These are phyloP conservation scores for Ciconia stormi DNA, from an alignment of 2,113 vertebrate species.

Conservation along the genomic window DNA sequence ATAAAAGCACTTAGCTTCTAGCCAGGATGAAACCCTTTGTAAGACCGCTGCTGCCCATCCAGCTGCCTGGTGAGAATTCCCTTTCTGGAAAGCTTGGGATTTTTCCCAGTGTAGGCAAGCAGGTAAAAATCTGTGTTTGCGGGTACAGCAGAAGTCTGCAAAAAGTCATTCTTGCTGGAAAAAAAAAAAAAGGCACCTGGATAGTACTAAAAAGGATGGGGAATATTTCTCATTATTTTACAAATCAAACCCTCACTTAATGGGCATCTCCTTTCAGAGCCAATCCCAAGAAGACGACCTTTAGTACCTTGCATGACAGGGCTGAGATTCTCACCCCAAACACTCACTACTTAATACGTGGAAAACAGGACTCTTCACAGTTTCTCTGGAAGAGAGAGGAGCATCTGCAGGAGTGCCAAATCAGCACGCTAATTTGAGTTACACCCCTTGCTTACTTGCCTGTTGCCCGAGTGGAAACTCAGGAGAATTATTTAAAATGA, in stretches of 20 bases:
- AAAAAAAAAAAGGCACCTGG: background rate
- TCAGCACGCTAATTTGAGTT: background rate
- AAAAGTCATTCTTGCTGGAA: background rate
- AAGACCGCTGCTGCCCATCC: background rate
- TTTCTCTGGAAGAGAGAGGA: background rate
- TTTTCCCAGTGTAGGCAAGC: rapidly evolving
- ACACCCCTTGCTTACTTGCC: background rate
- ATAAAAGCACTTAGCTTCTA: background rate
- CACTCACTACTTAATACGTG: rapidly evolving
- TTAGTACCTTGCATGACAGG: background rate
- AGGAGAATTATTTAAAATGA: background rate
- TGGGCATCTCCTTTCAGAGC: background rate
- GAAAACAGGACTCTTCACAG: background rate
- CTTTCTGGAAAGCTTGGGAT: background rate
- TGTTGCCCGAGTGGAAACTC: background rate
- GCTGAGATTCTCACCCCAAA: background rate
- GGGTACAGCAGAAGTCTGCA: background rate
- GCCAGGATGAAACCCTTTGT: background rate
- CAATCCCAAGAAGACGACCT: background rate
- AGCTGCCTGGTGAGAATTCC: background rate
- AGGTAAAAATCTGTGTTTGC: background rate
- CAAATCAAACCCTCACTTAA: background rate
- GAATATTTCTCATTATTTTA: background rate
- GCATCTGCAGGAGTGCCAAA: background rate
- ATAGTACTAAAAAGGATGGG: background rate